phyloP scores from a whole-genome alignment of 2,888 invertebrate species.

The Papilio gigon region DNA sequence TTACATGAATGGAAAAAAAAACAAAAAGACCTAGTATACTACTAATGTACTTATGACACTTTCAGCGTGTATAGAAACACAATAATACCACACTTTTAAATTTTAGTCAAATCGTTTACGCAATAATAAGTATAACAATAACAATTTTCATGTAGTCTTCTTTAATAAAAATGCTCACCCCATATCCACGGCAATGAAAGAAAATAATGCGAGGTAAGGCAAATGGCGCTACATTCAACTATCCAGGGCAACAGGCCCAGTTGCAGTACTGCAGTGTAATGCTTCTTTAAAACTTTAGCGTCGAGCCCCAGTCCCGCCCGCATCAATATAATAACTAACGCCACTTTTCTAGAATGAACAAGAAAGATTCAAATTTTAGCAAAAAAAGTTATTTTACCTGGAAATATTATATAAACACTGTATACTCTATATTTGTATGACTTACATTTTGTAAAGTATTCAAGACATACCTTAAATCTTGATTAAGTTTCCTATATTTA shows the following conservation, averaged over 20 bases:
- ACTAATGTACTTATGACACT: too few species aligned
- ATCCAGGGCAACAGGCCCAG: constrained; percentile 90
- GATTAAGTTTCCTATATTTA: constrained; percentile 83
- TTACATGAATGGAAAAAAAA: background rate
- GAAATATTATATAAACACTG: too few species aligned
- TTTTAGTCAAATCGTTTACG: background rate
- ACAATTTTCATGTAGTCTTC: background rate
- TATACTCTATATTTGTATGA: too few species aligned
- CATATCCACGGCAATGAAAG: constrained; percentile 90
- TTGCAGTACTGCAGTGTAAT: constrained; percentile 88
- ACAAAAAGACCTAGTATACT: too few species aligned
- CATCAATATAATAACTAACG: constrained; percentile 91
- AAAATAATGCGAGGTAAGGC: constrained; percentile 84
- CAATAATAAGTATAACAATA: too few species aligned
- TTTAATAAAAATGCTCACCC: constrained; percentile 67
- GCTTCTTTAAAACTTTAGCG: constrained; percentile 86
- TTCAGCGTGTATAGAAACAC: background rate
- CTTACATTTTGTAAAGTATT: too few species aligned
- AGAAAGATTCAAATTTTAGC: background rate
- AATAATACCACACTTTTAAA: background rate
- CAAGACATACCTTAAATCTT: constrained; percentile 84
- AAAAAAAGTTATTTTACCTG: background rate
- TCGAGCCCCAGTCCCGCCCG: constrained; percentile 93
- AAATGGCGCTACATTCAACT: constrained; percentile 86
- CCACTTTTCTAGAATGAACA: constrained; percentile 84